A percentile compares a stretch with the other conserved stretches of the same genome.
These are phyloP conservation scores for Sisor rabdophorus DNA, from an alignment of 2,113 vertebrate species.

Conservation along the genomic window DNA sequence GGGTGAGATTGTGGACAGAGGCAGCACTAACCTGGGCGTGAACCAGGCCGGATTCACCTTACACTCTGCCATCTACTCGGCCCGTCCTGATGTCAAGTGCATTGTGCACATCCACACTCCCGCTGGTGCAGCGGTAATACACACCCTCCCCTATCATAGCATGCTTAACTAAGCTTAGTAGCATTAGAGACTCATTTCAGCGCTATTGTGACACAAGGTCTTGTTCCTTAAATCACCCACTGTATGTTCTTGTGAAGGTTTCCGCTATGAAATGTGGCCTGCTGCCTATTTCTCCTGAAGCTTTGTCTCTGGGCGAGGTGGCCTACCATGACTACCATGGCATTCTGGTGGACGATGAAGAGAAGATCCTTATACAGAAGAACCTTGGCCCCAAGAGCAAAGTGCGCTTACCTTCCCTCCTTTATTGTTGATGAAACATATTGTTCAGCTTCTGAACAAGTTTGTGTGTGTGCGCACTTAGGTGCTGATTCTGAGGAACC, in stretches of 20 bases:
- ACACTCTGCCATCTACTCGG: conserved; percentile 86
- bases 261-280: conserved; percentile 97
- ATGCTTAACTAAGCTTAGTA: background rate
- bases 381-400: conserved; percentile 92
- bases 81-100: conserved; percentile 85
- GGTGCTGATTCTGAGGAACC: conserved; percentile 95
- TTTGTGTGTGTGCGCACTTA: conserved; percentile 50
- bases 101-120: conserved; percentile 89
- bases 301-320: conserved; percentile 87
- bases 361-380: conserved; percentile 85
- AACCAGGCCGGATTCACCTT: conserved; percentile 90
- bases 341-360: conserved; percentile 89
- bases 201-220: background rate
- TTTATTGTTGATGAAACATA: background rate
- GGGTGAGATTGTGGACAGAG: conserved; percentile 87
- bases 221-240: background rate
- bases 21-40: conserved; percentile 92
- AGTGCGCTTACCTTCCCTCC: conserved; percentile 64
- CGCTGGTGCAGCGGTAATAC: conserved; percentile 84
- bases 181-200: background rate
- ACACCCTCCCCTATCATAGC: background rate
- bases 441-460: background rate
- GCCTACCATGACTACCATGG: conserved; percentile 95
- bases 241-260: conserved; percentile 68
- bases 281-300: conserved; percentile 91